Base-by-base conservation (phyloP, 2,888 invertebrate species). In the Diarsia mendica region DNA sequence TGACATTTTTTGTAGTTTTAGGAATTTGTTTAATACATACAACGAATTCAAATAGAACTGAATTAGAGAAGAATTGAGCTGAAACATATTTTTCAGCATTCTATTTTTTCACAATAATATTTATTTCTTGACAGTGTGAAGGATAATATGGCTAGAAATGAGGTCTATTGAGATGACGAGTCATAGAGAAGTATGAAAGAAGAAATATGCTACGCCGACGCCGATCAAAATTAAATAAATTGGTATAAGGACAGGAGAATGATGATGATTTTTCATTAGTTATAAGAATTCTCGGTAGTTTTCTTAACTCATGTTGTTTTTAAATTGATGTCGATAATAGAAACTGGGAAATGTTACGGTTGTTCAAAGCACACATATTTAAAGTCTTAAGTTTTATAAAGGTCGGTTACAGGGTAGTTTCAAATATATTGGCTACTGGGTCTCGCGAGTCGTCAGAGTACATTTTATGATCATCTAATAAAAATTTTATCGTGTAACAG, bases 401-500 rank as follows among this genome's bases (percentile, higher is more conserved):
- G 91, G 92, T 93, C 93, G 93, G 94, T 95, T 95, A 94, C 95
- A 95, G 94, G 93, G 92, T 93, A 93, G 94, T 95, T 95, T 93
- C 88, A 94, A 93, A 93, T 95, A 95, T 95, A 96, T 96, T 95
- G 95, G 95, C 94, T 94, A 95, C 93, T 93, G 93, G 94, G 94
- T 93, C 93, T 91, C 94, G 92, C 93, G 92, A 93, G 91, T 95
- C 95, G 94, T 94, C 93, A 91, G 91, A 90, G 96, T 94, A 95
- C 93, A 95, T 92, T 96, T 96, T 95, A 96, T 92, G 95, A 92
- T 92, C 94, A 92, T 93, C 94, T 94, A 96, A 96, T 96, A 96
- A 96, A 96, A 94, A 23, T 93, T 95, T 96, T 96, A 96, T 96
- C 94, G 96, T 96, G 96, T 96, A 96, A 96, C 95, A 96, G 95